Evolutionary conservation across 2,797 vertebrate species (phyloP), one percentile per base, ranked within the genome.

Genomic region (Danio tinwini): DNA sequence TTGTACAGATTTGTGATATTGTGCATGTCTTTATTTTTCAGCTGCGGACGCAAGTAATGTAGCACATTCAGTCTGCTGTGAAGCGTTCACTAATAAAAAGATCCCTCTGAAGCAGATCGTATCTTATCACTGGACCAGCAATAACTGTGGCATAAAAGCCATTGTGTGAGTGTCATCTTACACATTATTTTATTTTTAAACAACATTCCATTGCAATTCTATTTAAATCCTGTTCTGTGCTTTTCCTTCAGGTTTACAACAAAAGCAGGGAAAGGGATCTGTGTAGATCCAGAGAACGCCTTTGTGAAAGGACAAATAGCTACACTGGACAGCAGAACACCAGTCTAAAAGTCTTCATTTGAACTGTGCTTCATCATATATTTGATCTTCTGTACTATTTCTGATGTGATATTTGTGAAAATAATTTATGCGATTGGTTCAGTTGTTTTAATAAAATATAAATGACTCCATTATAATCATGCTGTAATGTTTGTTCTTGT

Each of bases 41-140:
- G 71, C 14, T 50, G 0, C 17, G 0, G 0, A 0, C 0, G 0
- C 6, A 37, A 0, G 39, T 4, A 0, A 16, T 0, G 0, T 0
- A 0, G 39, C 0, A 7, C 7, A 7, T 0, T 7, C 0, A 1
- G 0, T 0, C 0, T 83, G 81, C 19, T 83, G 81, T 71, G 0
- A 0, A 0, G 1, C 5, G 13, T 2, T 76, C 12, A 17, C 0
- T 12, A 10, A 14, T 0, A 0, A 5, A 0, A 59, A 5, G 52
- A 40, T 84, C 44, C 75, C 83, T 10, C 0, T 75, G 6, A 64
- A 2, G 5, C 6, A 0, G 0, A 63, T 84, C 4, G 17, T 1
- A 9, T 59, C 45, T 17, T 78, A 29, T 65, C 21, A 0, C 14
- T 0, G 16, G 58, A 81, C 70, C 49, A 50, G 19, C 19, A 78